These are phyloP conservation scores for Urosaurus nigricauda DNA, from an alignment of 2,797 vertebrate species.

Conservation along the genomic window DNA sequence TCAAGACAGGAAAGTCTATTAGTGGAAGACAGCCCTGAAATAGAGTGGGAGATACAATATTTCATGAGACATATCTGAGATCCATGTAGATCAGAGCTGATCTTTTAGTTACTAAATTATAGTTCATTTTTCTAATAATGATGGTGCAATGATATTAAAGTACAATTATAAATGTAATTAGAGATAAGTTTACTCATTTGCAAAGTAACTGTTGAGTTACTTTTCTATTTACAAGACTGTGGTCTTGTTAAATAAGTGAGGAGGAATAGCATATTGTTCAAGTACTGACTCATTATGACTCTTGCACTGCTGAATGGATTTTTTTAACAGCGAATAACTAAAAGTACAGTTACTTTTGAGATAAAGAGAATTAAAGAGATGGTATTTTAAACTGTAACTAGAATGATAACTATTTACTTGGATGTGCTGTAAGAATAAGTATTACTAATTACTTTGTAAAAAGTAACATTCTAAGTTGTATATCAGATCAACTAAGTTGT, in stretches of 20 bases:
- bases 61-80: neutral
- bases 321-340: no score
- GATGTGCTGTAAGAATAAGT: no score
- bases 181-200: neutral
- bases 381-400: neutral
- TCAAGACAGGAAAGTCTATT: neutral
- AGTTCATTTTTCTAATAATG: neutral
- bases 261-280: neutral
- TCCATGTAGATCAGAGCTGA: neutral
- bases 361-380: neutral
- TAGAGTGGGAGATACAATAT: neutral
- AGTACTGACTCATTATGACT: neutral
- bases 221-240: neutral
- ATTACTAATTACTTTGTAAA: no score
- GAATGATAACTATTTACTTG: neutral
- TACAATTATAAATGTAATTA: neutral
- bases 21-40: neutral
- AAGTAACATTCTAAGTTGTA: neutral
- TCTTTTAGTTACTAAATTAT: neutral
- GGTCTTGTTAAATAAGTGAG: neutral
- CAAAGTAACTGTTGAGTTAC: neutral
- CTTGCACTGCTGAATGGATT: neutral
- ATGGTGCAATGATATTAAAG: neutral
- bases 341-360: neutral
- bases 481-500: neutral